Conservation (phyloP, 2,888 invertebrate species). For the Trilocha varians region DNA sequence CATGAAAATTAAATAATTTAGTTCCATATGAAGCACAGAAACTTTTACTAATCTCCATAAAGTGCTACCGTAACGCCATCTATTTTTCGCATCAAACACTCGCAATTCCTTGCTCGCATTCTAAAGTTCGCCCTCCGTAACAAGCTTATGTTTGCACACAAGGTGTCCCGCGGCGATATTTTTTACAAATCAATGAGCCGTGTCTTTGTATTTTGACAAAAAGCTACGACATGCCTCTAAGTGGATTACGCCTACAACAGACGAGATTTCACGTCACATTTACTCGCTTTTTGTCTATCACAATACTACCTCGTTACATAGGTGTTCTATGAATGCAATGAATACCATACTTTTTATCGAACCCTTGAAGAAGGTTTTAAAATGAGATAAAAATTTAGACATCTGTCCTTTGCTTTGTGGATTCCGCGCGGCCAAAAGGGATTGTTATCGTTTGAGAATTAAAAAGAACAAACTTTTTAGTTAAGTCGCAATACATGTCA, state of each 20-base stretch:
- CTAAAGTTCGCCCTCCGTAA: slow-evolving; percentile 7
- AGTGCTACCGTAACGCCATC: slow-evolving; percentile 30
- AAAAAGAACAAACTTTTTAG: slow-evolving; percentile 43
- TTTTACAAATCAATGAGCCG: slow-evolving; percentile 65
- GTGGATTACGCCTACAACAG: slow-evolving; percentile 56
- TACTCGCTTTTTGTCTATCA: slow-evolving; percentile 52
- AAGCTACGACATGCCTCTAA: slow-evolving; percentile 63
- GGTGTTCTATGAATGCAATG: slow-evolving; percentile 54
- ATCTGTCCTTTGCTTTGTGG: slow-evolving; percentile 56
- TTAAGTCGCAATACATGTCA: slow-evolving; percentile 8
- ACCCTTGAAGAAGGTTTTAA: slow-evolving; percentile 34
- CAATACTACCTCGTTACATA: slow-evolving; percentile 57
- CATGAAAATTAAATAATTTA: too few relatives aligned
- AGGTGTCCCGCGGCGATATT: slow-evolving; percentile 58
- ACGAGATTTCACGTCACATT: slow-evolving; percentile 68
- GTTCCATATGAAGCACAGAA: too few relatives aligned
- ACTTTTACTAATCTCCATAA: not conserved
- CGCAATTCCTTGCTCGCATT: slow-evolving; percentile 10
- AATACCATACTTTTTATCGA: slow-evolving; percentile 51
- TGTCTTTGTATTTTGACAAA: slow-evolving; percentile 53
- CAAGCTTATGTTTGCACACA: slow-evolving; percentile 52
- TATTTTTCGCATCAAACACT: slow-evolving; percentile 19
- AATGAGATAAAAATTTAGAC: slow-evolving; percentile 39
- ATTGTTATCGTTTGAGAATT: slow-evolving; percentile 29
- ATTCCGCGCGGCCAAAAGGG: slow-evolving; percentile 27